phyloP scores from a whole-genome alignment of 2,113 vertebrate species.

The Promerops cafer region DNA sequence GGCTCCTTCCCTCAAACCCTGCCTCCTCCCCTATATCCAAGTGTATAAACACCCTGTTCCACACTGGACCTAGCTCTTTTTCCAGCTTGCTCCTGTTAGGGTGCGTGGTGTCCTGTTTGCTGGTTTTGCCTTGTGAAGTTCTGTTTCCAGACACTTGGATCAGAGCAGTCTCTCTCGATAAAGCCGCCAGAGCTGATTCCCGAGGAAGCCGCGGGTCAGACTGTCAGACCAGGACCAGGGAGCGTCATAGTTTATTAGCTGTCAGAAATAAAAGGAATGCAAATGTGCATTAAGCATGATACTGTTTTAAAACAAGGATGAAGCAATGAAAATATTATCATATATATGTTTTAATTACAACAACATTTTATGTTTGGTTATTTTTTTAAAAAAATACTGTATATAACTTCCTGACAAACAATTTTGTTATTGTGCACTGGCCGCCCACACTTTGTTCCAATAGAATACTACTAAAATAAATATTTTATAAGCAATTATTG shows the following conservation, averaged over 20 bases:
- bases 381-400: neutral
- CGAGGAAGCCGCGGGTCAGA: too few species aligned
- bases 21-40: too few species aligned
- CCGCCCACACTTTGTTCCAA: neutral
- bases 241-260: neutral
- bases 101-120: too few species aligned
- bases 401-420: neutral
- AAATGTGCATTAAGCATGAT: neutral
- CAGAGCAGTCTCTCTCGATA: too few species aligned
- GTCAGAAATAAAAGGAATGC: neutral
- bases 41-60: too few species aligned
- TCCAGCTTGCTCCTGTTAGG: too few species aligned
- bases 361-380: neutral
- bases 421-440: neutral
- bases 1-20: too few species aligned
- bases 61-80: too few species aligned
- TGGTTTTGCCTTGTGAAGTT: too few species aligned
- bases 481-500: neutral
- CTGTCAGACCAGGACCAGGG: too few species aligned
- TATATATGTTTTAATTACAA: neutral
- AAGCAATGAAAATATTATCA: neutral
- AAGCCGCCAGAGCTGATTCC: too few species aligned
- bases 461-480: neutral
- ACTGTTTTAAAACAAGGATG: neutral
- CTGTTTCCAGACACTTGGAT: too few species aligned